phyloP scores from a whole-genome alignment of 1,140 invertebrate species.

The Aethina tumida region DNA sequence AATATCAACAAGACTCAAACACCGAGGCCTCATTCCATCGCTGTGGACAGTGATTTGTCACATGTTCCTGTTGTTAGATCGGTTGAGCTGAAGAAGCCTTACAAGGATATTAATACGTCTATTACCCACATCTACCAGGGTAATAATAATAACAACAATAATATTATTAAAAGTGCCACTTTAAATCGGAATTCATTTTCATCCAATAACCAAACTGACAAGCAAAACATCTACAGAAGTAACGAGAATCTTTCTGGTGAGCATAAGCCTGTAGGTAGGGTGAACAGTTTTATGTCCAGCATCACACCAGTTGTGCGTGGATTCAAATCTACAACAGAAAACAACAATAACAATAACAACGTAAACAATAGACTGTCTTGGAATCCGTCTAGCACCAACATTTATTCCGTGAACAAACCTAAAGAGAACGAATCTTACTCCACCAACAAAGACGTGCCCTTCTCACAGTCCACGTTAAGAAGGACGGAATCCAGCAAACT shows the following conservation, averaged over 20 bases:
- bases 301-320: conserved; percentile 29
- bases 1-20: conserved; percentile 25
- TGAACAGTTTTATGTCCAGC: conserved; percentile 24
- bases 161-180: conserved; percentile 6
- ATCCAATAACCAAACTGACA: conserved; percentile 3
- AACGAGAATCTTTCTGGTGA: conserved; percentile 11
- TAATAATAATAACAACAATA: conserved; percentile 10
- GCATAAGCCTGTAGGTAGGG: conserved; percentile 20
- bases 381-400: conserved; percentile 14
- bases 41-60: conserved; percentile 27
- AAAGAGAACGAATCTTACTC: conserved; percentile 16
- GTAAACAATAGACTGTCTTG: conserved; percentile 21
- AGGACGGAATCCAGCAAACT: conserved; percentile 26
- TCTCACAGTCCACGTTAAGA: conserved; percentile 25
- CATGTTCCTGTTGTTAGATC: conserved; percentile 35
- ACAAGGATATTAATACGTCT: conserved; percentile 27
- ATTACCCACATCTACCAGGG: conserved; percentile 27
- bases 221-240: conserved; percentile 4
- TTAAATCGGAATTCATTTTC: conserved; percentile 9
- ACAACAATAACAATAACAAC: conserved; percentile 10
- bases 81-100: conserved; percentile 36
- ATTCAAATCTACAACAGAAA: conserved; percentile 22
- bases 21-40: conserved; percentile 32
- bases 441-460: conserved; percentile 24
- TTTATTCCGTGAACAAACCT: conserved; percentile 14